Percentiles rank a stretch among this genome's conserved stretches.
These are phyloP conservation scores for Trichonephila inaurata DNA, from an alignment of 1,140 invertebrate genomes.

Conservation along the genomic window DNA sequence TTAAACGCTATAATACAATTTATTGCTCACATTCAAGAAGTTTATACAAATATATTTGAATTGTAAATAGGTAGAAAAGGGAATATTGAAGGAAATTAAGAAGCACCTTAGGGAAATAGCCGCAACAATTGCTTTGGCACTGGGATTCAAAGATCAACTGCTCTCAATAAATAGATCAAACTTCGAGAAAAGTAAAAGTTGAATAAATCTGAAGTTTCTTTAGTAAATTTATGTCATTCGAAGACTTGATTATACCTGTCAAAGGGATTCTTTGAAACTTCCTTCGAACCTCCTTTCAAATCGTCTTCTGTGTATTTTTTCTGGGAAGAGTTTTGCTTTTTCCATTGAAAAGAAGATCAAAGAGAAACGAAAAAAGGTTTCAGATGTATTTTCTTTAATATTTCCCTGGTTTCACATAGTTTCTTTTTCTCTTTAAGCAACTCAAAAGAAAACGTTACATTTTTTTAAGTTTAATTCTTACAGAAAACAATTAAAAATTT, in stretches of 20 bases:
- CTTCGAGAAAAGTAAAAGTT: background rate
- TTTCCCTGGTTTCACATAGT: too few species aligned
- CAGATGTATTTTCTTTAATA: background rate
- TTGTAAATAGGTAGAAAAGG: background rate
- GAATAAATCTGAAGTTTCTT: background rate
- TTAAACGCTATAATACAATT: too few species aligned
- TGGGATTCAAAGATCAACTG: background rate
- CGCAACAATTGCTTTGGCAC: slow-evolving; percentile 31
- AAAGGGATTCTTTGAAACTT: slow-evolving; percentile 5
- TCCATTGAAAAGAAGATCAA: slow-evolving; percentile 16
- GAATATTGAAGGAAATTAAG: background rate
- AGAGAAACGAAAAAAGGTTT: background rate
- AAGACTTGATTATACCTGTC: slow-evolving; percentile 34
- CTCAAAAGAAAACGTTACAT: too few species aligned
- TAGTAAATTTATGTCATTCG: background rate
- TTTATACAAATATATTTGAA: too few species aligned
- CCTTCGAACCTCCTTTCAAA: background rate
- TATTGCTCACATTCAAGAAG: too few species aligned
- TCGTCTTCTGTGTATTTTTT: background rate
- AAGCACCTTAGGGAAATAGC: background rate
- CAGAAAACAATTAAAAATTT: too few species aligned
- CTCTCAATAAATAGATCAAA: slow-evolving; percentile 38
- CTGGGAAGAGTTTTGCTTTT: background rate
- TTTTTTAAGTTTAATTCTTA: too few species aligned
- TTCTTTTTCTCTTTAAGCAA: too few species aligned